phyloP scores from a whole-genome alignment of 2,888 invertebrate species.

The Antheraea yamamai region DNA sequence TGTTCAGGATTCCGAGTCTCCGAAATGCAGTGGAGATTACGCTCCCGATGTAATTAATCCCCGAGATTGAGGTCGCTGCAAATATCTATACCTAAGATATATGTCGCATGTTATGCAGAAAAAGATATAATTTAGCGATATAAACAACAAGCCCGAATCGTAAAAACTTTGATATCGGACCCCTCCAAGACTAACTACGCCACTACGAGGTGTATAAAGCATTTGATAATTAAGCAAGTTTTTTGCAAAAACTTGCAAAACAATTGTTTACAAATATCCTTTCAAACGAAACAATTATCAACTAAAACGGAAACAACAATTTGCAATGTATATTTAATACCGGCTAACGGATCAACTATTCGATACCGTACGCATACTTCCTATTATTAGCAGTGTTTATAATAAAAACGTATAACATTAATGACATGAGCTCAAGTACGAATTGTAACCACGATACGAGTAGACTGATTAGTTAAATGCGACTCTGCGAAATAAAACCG shows the following conservation, averaged over 20 bases:
- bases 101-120: no score
- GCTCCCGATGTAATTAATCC: no score
- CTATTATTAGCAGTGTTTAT: background rate
- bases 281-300: background rate
- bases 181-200: background rate
- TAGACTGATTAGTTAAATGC: no score
- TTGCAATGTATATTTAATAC: slow-evolving; percentile 3
- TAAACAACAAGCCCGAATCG: no score
- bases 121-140: no score
- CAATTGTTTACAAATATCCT: background rate
- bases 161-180: no score
- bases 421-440: background rate
- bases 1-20: no score
- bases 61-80: no score
- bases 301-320: background rate
- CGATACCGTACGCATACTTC: background rate
- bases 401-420: background rate
- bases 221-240: background rate
- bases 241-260: slow-evolving; percentile 4
- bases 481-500: background rate
- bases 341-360: background rate
- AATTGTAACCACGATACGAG: background rate
- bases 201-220: background rate
- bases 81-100: no score
- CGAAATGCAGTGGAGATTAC: no score